Base-by-base conservation (phyloP, 2,797 vertebrate genomes). In the Cossypha heuglini region DNA sequence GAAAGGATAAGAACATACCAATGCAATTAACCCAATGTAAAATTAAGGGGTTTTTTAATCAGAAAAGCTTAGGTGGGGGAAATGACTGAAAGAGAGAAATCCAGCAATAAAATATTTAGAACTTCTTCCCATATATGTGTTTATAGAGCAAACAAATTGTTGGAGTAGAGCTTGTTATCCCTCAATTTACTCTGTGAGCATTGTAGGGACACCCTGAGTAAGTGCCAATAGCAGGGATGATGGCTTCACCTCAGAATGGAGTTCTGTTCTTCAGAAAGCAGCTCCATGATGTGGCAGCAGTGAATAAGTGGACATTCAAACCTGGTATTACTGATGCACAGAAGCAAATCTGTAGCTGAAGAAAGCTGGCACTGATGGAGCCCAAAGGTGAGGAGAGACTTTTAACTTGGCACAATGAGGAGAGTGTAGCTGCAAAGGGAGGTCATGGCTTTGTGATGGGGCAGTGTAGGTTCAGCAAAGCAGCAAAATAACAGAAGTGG, bases 151-250 rank as follows among this genome's bases (percentile, higher is more conserved):
- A 6, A 24, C 21, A 19, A 24, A 21, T 68, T 54, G 16, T 43
- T 40, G n/a, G 66, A 62, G 42, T 11, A 11, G 6, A 58, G 24
- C 11, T 29, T 43, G 16, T 40, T 58, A 31, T 16, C 18, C n/a
- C 28, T 73, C 62, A 55, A 4, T 61, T 35, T 48, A 40, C 24
- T 64, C 35, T 35, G 4, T 0, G 2, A 62, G 22, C 10, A 16
- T 38, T 0, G 0, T 26, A 42, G 1, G 3, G 31, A 28, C 37
- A 66, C 22, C 29, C n/a, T 25, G 26, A 61, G 46, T 25, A 29
- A 61, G 46, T 4, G 55, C 25, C 33, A 4, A 13, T 3, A 43
- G 35, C 33, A 35, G 64, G 42, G 63, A 42, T 42, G 59, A 31
- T 0, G 6, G 5, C 33, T 29, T 76, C n/a, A 48, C 13, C 40